Evolutionary conservation across 2,888 invertebrate species (phyloP).

Genomic region (Cyaniris semiargus): DNA sequence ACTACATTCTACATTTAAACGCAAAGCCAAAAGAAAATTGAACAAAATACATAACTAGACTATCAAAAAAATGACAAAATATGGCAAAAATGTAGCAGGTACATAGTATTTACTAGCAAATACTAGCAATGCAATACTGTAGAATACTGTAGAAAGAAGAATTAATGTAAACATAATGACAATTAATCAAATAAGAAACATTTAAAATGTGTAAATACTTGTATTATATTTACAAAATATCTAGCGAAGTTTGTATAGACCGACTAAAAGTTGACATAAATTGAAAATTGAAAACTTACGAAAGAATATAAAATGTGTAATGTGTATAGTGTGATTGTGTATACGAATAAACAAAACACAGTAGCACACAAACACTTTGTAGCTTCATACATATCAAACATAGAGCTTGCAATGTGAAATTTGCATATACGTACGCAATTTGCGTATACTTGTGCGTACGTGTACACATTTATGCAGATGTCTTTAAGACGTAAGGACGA

Average conservation of each 20-base stretch:
- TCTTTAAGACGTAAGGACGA: neutral
- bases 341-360: neutral
- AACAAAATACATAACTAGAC: neutral
- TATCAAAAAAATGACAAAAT: neutral
- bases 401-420: neutral
- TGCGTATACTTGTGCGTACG: neutral
- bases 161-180: too few species aligned
- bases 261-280: neutral
- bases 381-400: neutral
- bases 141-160: neutral
- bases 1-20: neutral
- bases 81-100: neutral
- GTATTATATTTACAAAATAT: neutral
- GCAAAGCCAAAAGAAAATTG: neutral
- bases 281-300: neutral
- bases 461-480: neutral
- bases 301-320: conserved; percentile 1
- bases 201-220: neutral
- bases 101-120: neutral
- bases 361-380: neutral
- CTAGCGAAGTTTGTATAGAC: neutral
- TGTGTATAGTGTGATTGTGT: neutral
- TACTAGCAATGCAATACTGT: neutral
- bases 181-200: too few species aligned
- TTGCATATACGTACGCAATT: conserved; percentile 1